Conservation (phyloP, 2,113 vertebrate genomes). For the Galemys pyrenaicus region DNA sequence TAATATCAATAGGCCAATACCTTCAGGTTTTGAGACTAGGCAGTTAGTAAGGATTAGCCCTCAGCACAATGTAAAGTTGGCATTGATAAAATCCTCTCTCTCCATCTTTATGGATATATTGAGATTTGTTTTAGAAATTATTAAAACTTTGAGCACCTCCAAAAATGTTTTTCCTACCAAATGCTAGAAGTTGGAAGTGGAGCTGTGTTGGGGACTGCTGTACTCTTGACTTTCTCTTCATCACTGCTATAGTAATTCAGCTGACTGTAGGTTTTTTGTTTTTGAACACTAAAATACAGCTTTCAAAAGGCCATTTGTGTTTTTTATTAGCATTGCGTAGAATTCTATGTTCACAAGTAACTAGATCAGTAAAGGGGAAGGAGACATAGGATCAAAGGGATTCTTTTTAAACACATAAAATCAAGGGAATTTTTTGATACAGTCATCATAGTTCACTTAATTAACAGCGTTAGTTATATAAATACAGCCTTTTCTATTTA, state of each 20-base stretch:
- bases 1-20: not conserved
- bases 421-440: not conserved
- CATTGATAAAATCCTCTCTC: not conserved
- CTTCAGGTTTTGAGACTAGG: conserved; percentile 14
- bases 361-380: not conserved
- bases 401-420: not conserved
- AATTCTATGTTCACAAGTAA: not conserved
- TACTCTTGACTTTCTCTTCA: not conserved
- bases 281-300: not conserved
- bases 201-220: not conserved
- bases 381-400: not conserved
- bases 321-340: not conserved
- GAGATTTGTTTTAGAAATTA: not conserved
- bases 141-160: not conserved
- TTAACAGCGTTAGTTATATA: conserved; percentile 21
- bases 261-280: conserved; percentile 4
- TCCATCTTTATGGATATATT: conserved; percentile 9
- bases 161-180: conserved; percentile 15
- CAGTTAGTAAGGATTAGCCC: not conserved
- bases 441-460: not conserved
- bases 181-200: not conserved
- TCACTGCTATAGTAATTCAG: conserved; percentile 27
- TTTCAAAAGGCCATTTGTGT: not conserved
- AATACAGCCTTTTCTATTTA: not conserved
- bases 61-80: not conserved